Evolutionary conservation across 1,140 invertebrate genomes (phyloP).

Genomic region (Drosophila orosa): DNA sequence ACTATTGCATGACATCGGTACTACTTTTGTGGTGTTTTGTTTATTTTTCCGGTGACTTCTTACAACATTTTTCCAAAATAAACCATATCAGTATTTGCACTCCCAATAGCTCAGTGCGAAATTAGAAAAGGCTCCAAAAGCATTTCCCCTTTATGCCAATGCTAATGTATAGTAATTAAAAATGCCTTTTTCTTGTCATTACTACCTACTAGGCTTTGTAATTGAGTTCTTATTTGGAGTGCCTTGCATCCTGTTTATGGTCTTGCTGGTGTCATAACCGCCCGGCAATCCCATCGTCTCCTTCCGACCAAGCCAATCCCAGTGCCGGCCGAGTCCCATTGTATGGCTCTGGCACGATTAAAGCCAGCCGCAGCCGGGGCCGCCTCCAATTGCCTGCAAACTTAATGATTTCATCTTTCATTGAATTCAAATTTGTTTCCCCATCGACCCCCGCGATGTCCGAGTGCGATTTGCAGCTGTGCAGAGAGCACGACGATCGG

Average conservation of each 20-base stretch:
- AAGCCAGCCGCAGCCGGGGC: conserved; percentile 38
- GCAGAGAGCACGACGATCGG: conserved; percentile 42
- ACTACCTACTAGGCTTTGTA: background rate
- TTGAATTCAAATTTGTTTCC: conserved; percentile 79
- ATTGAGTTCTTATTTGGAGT: conserved; percentile 29
- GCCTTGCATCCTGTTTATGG: background rate
- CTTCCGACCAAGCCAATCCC: conserved; percentile 24
- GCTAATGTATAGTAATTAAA: background rate
- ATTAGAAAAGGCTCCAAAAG: no score
- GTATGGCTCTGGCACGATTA: conserved; percentile 47
- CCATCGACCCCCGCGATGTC: conserved; percentile 42
- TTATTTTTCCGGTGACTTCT: no score
- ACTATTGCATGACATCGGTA: no score
- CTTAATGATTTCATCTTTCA: conserved; percentile 82
- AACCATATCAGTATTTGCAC: no score
- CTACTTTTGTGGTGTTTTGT: no score
- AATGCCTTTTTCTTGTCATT: background rate
- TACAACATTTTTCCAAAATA: no score
- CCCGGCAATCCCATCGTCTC: conserved; percentile 28
- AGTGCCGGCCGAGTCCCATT: conserved; percentile 19
- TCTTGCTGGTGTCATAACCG: conserved; percentile 42
- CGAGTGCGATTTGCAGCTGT: conserved; percentile 54
- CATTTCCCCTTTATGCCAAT: no score
- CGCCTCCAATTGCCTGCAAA: conserved; percentile 65
- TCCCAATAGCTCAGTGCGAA: no score